A percentile compares a stretch with the other conserved stretches of the same genome.
phyloP scores from a whole-genome alignment of 2,797 vertebrate species.

The Eremophila alpestris region DNA sequence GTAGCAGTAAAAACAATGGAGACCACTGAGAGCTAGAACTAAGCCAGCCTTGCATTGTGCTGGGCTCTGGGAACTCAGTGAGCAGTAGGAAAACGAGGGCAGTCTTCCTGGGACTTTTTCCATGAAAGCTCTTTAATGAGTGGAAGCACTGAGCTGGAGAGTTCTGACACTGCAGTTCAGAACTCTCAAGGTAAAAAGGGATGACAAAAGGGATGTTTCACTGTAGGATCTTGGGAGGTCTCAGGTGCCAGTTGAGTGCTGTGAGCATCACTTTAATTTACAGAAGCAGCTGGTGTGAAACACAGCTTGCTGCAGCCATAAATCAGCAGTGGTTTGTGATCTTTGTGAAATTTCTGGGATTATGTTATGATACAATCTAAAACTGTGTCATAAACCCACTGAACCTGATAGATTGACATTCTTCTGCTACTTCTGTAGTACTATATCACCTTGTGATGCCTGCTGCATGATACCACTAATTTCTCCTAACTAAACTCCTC shows the following conservation, averaged over 20 bases:
- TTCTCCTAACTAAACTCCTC: not conserved
- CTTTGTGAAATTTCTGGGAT: not conserved
- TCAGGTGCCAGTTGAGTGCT: not conserved
- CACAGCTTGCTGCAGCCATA: not conserved
- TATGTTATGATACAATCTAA: not conserved
- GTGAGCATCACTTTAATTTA: not conserved
- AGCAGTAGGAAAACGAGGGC: not conserved
- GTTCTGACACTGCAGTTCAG: not conserved
- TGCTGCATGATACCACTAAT: not conserved
- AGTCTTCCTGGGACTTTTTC: not conserved
- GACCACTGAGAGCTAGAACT: not conserved
- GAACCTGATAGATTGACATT: not conserved
- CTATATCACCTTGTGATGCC: not conserved
- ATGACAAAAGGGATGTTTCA: not conserved
- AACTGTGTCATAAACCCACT: not conserved
- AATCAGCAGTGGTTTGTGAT: not conserved
- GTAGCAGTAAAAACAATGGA: not conserved
- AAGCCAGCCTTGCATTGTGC: not conserved
- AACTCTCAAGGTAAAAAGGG: not conserved
- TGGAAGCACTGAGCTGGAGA: not conserved
- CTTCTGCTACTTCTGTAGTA: not conserved
- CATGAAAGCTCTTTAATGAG: not conserved
- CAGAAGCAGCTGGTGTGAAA: not conserved
- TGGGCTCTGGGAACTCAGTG: not conserved
- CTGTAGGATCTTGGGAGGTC: not conserved